Evolutionary conservation across 2,888 invertebrate species (phyloP), one percentile per base, ranked within the genome.

Genomic region (Bombyx huttoni): DNA sequence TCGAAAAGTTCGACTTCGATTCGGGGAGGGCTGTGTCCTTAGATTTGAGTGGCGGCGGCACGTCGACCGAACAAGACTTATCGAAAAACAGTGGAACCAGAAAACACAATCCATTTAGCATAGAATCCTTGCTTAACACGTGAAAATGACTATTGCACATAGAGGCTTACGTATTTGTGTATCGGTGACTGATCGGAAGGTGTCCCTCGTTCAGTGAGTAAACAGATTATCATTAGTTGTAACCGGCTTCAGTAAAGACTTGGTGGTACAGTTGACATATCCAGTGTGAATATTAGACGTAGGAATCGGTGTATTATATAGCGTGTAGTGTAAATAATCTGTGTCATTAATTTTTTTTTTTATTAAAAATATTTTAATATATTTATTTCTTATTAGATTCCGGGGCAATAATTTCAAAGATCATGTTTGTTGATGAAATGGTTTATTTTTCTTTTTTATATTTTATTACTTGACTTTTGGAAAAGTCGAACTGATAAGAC

Each of bases 81-180:
- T 82, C 83, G 34, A 90, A 83, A 87, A 91, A 78, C 76, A 91
- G 78, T 63, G 90, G 67, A 77, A 87, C 79, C 79, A 91, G 90
- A 75, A 92, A 90, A 87, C 92, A 89, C 78, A 96, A 96, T 85
- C 96, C 96, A 51, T 96, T 96, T 89, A 96, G 96, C 88, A 96
- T 96, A 91, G 96, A 96, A 76, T 95, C 95, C 54, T 85, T 96
- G 64, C 90, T 96, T 70, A 94, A 94, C 70, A 93, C 91, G 88
- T 91, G 91, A 91, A 90, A 86, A 69, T 80, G 73, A 80, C 77
- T 79, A 65, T 62, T 68, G 69, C 70, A 69, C 62, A 66, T 65
- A 76, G 81, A 85, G 81, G 84, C 81, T 82, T 73, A 69, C 60
- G 54, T 63, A 61, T 62, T 61, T 52, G 63, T 67, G 64, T 55